Evolutionary conservation across 1,140 invertebrate genomes (phyloP), one percentile per base, ranked within the genome.

Genomic region (Nymphalis io): DNA sequence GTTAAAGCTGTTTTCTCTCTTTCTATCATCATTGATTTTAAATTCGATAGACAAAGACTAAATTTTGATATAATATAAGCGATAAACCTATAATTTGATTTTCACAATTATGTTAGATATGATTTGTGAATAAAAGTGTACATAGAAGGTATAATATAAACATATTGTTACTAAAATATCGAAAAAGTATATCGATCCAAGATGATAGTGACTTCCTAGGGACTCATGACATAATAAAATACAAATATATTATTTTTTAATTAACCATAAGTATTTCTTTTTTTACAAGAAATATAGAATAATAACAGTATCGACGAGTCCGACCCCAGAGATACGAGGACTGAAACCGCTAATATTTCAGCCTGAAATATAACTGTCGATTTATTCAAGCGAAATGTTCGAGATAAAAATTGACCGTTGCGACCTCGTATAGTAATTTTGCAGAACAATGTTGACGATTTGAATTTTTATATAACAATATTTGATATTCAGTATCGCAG

Each of bases 361-460:
- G 44, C 10, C 39, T 83, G 84, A 88, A 79, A 86, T 84, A 86
- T 88, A 80, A 74, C 77, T 79, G 78, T 71, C 85, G 77, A 85
- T 88, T 88, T 84, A 85, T 82, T 85, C 77, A 76, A 82, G 81
- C 74, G 78, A 78, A 82, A 70, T 68, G 74, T 65, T 79, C 70
- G 72, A 79, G 82, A 84, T 85, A 85, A 88, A 85, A 86, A 85
- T 82, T 85, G 83, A 85, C 82, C 83, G 73, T 65, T 73, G 21
- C 16, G 33, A 23, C 61, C 46, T 51, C 46, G 20, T 73, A 38
- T 59, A 71, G 63, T 60, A 48, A 62, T 70, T 70, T 65, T 60
- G 39, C 38, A 60, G 33, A 33, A 38, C n/a, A 48, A n/a, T 27
- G 51, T 27, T 55, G 12, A 23, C 13, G 21, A 55, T 55, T 27